Conservation (phyloP, 1,140 invertebrate genomes). For the Drosophila littoralis region DNA sequence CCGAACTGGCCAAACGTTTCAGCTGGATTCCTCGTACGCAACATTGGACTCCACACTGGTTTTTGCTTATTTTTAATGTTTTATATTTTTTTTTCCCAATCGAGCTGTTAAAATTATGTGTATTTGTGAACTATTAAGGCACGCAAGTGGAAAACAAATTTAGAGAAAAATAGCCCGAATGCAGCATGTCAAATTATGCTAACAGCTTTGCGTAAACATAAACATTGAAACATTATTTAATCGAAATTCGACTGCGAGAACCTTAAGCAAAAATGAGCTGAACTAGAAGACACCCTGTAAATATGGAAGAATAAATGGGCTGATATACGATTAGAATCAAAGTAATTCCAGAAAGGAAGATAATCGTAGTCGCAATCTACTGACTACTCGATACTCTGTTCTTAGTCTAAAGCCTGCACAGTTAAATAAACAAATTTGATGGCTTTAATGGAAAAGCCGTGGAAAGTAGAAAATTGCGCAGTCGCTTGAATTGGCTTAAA, state of each 20-base stretch:
- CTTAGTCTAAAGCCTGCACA: too few relatives aligned
- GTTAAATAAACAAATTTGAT: too few relatives aligned
- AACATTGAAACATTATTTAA: constrained; percentile 31
- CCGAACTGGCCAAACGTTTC: constrained; percentile 24
- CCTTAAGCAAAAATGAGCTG: too few relatives aligned
- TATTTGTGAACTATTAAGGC: constrained; percentile 35
- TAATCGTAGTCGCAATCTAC: too few relatives aligned
- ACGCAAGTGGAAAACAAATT: constrained; percentile 36
- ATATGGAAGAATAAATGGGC: too few relatives aligned
- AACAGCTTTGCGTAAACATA: constrained; percentile 34
- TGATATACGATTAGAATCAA: too few relatives aligned
- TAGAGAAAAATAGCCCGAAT: constrained; percentile 19
- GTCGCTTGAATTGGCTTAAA: too few relatives aligned
- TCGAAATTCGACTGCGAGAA: neutral
- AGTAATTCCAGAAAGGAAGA: too few relatives aligned
- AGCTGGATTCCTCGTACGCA: constrained; percentile 24
- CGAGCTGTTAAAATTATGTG: constrained; percentile 27
- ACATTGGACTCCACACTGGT: constrained; percentile 19
- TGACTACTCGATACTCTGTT: too few relatives aligned
- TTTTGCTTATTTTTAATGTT: constrained; percentile 10
- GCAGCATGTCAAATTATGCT: constrained; percentile 38
- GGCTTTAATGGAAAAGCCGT: too few relatives aligned
- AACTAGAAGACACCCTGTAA: too few relatives aligned
- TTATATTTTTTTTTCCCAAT: constrained; percentile 8
- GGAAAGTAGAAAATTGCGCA: too few relatives aligned